Evolutionary conservation across 2,797 vertebrate genomes (phyloP).

Genomic region (Crocodylus rhombifer): DNA sequence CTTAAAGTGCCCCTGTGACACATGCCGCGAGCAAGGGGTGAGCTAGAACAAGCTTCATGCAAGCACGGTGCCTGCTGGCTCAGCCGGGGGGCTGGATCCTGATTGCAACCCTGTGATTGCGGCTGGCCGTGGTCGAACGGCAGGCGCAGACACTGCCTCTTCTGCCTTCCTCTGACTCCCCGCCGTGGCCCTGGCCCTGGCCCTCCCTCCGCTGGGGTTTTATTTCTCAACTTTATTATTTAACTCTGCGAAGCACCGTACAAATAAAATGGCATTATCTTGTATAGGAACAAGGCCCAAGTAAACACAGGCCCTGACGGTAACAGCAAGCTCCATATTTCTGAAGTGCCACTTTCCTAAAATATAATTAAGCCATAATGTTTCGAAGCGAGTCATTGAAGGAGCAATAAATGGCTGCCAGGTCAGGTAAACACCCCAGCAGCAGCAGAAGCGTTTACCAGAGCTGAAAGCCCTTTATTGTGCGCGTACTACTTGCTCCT

Average conservation of each 20-base stretch:
- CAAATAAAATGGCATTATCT: conserved; percentile 29
- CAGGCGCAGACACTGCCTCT: fast-evolving
- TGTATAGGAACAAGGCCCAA: neutral
- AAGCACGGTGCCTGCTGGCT: neutral
- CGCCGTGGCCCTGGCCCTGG: fast-evolving
- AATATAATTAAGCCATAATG: conserved; percentile 67
- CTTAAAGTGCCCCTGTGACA: neutral
- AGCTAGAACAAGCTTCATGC: fast-evolving
- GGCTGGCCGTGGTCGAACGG: fast-evolving
- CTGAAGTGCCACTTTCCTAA: conserved; percentile 24
- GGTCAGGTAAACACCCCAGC: conserved; percentile 47
- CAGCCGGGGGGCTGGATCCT: fast-evolving
- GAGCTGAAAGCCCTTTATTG: conserved; percentile 29
- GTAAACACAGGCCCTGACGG: conserved; percentile 11
- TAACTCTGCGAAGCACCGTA: neutral
- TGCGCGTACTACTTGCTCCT: neutral
- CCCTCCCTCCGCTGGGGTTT: neutral
- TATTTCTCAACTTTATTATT: neutral
- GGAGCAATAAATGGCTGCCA: conserved; percentile 59
- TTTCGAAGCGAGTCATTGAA: conserved; percentile 39
- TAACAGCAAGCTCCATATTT: conserved; percentile 27
- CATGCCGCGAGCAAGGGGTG: fast-evolving
- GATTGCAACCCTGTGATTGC: neutral
- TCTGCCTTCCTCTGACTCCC: neutral
- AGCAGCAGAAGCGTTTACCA: conserved; percentile 24